Conservation (phyloP, 2,113 vertebrate genomes). For the Neoarius graeffei region DNA sequence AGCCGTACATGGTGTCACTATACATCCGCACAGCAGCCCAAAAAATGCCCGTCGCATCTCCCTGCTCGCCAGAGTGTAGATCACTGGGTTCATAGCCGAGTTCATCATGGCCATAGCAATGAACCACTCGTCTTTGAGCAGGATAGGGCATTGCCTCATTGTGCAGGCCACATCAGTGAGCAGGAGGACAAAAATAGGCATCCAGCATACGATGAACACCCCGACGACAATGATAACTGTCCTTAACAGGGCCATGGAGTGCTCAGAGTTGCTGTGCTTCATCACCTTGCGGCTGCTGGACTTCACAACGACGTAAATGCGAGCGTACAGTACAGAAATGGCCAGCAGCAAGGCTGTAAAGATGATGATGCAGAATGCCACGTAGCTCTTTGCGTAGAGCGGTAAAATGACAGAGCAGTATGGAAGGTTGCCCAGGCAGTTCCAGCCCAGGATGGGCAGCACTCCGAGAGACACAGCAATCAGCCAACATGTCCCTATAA, state of each 20-base stretch:
- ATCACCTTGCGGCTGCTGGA: slow-evolving; percentile 90
- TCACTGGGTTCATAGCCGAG: slow-evolving; percentile 92
- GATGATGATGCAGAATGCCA: slow-evolving; percentile 89
- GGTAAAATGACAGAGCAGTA: slow-evolving; percentile 92
- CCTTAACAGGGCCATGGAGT: slow-evolving; percentile 89
- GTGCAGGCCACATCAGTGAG: slow-evolving; percentile 88
- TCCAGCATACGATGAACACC: slow-evolving; percentile 94
- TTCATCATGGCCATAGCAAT: slow-evolving; percentile 88
- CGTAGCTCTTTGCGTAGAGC: slow-evolving; percentile 91
- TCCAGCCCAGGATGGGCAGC: slow-evolving; percentile 94
- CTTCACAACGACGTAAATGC: slow-evolving; percentile 91
- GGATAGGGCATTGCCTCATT: slow-evolving; percentile 73
- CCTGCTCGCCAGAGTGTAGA: slow-evolving; percentile 93
- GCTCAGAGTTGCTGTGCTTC: slow-evolving; percentile 84
- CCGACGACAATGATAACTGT: slow-evolving; percentile 93
- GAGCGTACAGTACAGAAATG: slow-evolving; percentile 86
- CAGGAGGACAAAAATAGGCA: slow-evolving; percentile 87
- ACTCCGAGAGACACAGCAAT: slow-evolving; percentile 84
- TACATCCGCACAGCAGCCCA: slow-evolving; percentile 80
- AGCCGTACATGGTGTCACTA: slow-evolving; percentile 63
- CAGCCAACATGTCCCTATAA: slow-evolving; percentile 93
- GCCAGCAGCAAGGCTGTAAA: slow-evolving; percentile 85
- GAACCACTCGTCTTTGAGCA: slow-evolving; percentile 88
- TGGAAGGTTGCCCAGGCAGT: slow-evolving; percentile 83
- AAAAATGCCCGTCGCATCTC: slow-evolving; percentile 94